phyloP scores from a whole-genome alignment of 2,797 vertebrate species.

The Pseudochirops cupreus region DNA sequence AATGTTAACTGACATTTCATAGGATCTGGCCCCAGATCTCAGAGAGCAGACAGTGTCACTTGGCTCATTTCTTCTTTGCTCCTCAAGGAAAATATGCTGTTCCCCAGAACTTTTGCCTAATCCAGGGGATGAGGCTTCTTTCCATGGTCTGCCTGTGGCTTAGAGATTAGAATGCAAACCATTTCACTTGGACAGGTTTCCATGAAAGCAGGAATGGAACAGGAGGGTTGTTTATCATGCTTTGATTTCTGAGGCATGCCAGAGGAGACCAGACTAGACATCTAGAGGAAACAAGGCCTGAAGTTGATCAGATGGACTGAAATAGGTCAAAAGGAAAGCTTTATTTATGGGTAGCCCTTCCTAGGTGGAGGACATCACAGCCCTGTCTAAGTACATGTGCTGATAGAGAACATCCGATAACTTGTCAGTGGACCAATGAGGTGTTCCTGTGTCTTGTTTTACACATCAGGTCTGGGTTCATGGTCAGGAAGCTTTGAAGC shows the following conservation, averaged over 20 bases:
- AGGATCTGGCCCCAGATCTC: not conserved
- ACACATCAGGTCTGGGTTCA: not conserved
- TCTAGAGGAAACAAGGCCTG: not conserved
- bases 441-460: not conserved
- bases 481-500: not conserved
- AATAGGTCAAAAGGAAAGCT: not conserved
- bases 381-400: not conserved
- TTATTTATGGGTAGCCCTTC: not conserved
- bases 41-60: not conserved
- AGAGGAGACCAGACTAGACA: not conserved
- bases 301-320: not conserved
- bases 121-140: not conserved
- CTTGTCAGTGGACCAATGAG: not conserved
- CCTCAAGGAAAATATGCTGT: not conserved
- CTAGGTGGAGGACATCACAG: not conserved
- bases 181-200: not conserved
- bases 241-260: not conserved
- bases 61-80: not conserved
- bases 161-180: conserved; percentile 1
- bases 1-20: not conserved
- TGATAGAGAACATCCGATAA: not conserved
- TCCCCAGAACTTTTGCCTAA: not conserved
- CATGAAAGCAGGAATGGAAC: not conserved
- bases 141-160: not conserved
- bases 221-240: not conserved